Conservation (phyloP, 2,797 vertebrate genomes). For the Characodon lateralis region DNA sequence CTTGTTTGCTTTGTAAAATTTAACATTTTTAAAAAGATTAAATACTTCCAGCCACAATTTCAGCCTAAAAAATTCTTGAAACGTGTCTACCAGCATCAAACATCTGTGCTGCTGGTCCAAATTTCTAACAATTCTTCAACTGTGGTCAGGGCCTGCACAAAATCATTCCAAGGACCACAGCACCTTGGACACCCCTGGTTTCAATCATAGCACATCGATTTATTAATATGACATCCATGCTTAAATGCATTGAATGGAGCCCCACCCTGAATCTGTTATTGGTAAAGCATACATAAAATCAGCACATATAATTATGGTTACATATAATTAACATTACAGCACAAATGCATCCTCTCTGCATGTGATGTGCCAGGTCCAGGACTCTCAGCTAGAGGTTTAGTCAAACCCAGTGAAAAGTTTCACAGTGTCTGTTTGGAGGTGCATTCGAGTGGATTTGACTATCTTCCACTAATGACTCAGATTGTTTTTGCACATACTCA, state of each 20-base stretch:
- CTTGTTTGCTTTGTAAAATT: not conserved
- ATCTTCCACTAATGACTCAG: slow-evolving; percentile 65
- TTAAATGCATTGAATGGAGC: slow-evolving; percentile 5
- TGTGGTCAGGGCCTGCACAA: not conserved
- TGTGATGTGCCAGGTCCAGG: slow-evolving; percentile 41
- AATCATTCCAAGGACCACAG: not conserved
- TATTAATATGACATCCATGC: not conserved
- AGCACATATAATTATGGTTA: slow-evolving; percentile 29
- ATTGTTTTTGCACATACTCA: slow-evolving; percentile 65
- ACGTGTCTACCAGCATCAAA: not conserved
- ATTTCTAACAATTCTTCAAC: not conserved
- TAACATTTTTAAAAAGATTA: not conserved
- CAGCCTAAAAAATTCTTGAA: not conserved
- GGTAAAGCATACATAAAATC: slow-evolving; percentile 39
- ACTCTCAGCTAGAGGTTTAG: slow-evolving; percentile 25
- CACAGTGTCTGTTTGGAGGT: slow-evolving; percentile 36
- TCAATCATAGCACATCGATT: not conserved
- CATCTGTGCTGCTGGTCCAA: not conserved
- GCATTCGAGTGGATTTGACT: slow-evolving; percentile 26
- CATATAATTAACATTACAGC: slow-evolving; percentile 64
- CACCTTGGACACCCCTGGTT: not conserved
- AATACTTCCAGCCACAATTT: not conserved
- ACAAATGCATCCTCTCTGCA: slow-evolving; percentile 42
- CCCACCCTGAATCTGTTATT: slow-evolving; percentile 18
- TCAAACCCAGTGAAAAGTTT: slow-evolving; percentile 37